Conservation (phyloP, 2,888 invertebrate genomes). For the Cryptocephalus moraei region DNA sequence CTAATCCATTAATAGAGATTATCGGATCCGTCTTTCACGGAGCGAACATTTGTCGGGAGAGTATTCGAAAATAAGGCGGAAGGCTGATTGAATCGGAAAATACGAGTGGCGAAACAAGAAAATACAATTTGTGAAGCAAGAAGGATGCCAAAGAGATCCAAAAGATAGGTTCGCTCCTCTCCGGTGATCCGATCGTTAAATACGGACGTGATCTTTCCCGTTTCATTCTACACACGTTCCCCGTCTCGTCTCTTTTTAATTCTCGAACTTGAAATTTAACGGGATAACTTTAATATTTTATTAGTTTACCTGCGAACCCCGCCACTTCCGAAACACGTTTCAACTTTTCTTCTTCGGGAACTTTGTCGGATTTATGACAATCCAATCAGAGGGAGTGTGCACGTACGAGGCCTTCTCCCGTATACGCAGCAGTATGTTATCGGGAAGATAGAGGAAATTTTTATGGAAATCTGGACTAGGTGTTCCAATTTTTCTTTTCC, state of each 20-base stretch:
- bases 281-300: slow-evolving; percentile 32
- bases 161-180: slow-evolving; percentile 8
- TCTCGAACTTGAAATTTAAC: slow-evolving; percentile 16
- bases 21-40: too few relatives aligned
- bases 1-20: too few relatives aligned
- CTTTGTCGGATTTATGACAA: too few relatives aligned
- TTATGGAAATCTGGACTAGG: too few relatives aligned
- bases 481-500: too few relatives aligned
- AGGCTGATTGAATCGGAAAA: slow-evolving; percentile 33
- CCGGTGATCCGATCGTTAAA: slow-evolving; percentile 36
- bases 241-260: slow-evolving; percentile 9
- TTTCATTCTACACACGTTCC: slow-evolving; percentile 32
- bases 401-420: too few relatives aligned
- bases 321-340: too few relatives aligned
- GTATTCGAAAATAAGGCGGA: background rate
- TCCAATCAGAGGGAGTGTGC: too few relatives aligned
- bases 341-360: too few relatives aligned
- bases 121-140: slow-evolving; percentile 38
- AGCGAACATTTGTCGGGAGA: too few relatives aligned
- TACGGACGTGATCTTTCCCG: slow-evolving; percentile 33
- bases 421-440: too few relatives aligned
- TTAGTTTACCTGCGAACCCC: slow-evolving; percentile 13
- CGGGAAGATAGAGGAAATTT: too few relatives aligned
- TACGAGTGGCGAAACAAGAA: slow-evolving; percentile 33
- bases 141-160: slow-evolving; percentile 20